These are phyloP conservation scores for Epsilonema sp. DNA, from an alignment of 2,888 invertebrate genomes.

Conservation along the genomic window DNA sequence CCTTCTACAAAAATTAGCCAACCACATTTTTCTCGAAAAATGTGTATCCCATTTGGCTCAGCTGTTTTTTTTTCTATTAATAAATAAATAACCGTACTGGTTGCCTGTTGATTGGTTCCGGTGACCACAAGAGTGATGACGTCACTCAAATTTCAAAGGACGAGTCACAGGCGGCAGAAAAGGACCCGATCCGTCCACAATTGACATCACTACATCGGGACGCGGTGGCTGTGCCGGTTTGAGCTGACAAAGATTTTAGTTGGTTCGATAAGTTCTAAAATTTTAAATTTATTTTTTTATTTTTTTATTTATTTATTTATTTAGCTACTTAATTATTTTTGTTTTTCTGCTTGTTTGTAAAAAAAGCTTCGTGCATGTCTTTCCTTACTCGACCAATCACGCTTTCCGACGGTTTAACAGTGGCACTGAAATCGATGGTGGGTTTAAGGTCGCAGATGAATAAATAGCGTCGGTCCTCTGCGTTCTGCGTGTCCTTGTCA, in stretches of 20 bases:
- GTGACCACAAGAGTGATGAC: conserved; percentile 21
- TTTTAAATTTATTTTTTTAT: neutral
- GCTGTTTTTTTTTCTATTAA: too few species aligned
- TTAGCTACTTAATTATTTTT: neutral
- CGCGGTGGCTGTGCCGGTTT: conserved; percentile 5
- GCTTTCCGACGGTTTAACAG: conserved; percentile 7
- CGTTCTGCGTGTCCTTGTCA: conserved; percentile 24
- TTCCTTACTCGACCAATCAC: conserved; percentile 8
- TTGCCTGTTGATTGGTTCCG: neutral
- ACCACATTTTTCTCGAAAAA: too few species aligned
- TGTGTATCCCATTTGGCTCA: too few species aligned
- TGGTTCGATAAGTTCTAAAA: conserved; percentile 5
- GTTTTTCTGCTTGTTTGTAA: neutral
- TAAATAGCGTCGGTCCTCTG: conserved; percentile 21
- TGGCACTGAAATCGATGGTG: conserved; percentile 1
- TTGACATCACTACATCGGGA: conserved; percentile 19
- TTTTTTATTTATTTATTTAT: neutral
- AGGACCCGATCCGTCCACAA: conserved; percentile 21
- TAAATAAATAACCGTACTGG: too few species aligned
- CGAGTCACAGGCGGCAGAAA: conserved; percentile 15
- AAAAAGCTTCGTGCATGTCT: neutral
- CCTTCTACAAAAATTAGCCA: too few species aligned
- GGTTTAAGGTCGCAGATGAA: conserved; percentile 20
- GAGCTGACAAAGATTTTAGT: conserved; percentile 12
- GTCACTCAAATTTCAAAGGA: conserved; percentile 23